Conservation (phyloP, 2,113 vertebrate species). For the Prolemur simus region DNA sequence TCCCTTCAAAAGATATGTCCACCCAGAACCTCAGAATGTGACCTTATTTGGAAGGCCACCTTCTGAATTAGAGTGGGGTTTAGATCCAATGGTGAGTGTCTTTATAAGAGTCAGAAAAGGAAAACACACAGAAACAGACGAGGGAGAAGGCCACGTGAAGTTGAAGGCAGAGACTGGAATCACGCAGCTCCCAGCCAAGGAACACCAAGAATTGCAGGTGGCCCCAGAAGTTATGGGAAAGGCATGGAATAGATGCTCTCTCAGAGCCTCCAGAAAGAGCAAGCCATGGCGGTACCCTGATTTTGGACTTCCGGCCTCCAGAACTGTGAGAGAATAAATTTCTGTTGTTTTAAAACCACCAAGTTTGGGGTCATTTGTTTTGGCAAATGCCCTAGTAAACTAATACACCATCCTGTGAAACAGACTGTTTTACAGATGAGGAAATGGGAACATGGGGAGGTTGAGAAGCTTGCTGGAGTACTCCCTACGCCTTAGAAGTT, state of each 20-base stretch:
- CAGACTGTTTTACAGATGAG: neutral
- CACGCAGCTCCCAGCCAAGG: neutral
- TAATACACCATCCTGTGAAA: fast-evolving
- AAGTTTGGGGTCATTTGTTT: neutral
- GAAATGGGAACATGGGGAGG: neutral
- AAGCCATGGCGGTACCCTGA: neutral
- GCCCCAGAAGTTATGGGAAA: neutral
- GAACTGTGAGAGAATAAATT: neutral
- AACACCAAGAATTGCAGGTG: neutral
- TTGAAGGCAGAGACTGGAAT: neutral
- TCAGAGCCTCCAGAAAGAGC: neutral
- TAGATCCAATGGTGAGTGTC: neutral
- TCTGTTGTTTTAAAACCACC: neutral
- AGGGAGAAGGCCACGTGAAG: fast-evolving
- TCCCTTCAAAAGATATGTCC: neutral
- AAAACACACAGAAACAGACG: neutral
- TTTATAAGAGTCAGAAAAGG: neutral
- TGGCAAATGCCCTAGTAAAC: fast-evolving
- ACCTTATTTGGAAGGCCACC: neutral
- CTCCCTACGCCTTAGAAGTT: neutral
- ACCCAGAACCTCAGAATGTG: neutral
- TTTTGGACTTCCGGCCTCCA: neutral
- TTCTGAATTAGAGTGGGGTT: neutral
- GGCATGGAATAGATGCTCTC: fast-evolving
- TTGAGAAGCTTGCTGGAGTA: neutral